phyloP scores from a whole-genome alignment of 2,888 invertebrate species.

The Pachydiplax longipennis region DNA sequence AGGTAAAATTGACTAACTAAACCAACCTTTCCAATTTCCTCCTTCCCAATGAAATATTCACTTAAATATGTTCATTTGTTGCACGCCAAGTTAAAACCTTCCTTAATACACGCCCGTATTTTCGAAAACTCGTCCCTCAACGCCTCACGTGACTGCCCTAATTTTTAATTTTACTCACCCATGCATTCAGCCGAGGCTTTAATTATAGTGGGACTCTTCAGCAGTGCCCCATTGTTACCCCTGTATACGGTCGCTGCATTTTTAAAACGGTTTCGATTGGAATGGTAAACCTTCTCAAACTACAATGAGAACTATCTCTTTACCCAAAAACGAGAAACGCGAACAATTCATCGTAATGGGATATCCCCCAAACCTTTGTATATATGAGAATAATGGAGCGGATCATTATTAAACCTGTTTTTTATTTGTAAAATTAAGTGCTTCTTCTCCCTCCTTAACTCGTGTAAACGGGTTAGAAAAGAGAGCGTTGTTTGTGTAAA shows the following conservation, averaged over 20 bases:
- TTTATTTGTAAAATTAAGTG: background rate
- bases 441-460: background rate
- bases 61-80: no score
- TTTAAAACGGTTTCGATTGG: background rate
- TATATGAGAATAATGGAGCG: background rate
- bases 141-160: background rate
- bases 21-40: no score
- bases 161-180: background rate
- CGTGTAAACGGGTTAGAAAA: background rate
- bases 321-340: background rate
- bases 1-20: no score
- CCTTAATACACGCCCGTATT: background rate
- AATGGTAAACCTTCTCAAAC: background rate
- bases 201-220: background rate
- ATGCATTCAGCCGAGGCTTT: background rate
- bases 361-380: background rate
- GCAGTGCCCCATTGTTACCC: background rate
- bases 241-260: background rate
- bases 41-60: no score
- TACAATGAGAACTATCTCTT: background rate
- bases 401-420: background rate
- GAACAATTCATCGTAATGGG: background rate
- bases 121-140: background rate
- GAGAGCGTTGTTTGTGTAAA: background rate
- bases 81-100: no score